Conservation (phyloP, 2,797 vertebrate genomes). For the Arrhamphus sclerolepis region DNA sequence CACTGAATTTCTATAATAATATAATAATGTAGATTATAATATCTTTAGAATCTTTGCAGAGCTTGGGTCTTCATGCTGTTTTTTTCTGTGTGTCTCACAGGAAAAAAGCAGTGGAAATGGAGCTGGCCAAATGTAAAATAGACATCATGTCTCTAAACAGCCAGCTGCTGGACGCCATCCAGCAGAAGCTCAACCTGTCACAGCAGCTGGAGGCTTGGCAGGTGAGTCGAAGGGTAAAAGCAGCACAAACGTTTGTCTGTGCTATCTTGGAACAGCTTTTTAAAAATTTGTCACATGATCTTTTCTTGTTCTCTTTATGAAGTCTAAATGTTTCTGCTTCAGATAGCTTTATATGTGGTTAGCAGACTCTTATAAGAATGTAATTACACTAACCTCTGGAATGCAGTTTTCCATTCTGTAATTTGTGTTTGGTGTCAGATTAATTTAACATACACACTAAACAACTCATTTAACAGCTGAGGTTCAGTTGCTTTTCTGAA, state of each 20-base stretch:
- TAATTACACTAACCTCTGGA: neutral
- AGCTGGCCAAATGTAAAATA: slow-evolving; percentile 94
- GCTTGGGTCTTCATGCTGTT: neutral
- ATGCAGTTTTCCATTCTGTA: slow-evolving; percentile 1
- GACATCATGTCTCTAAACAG: slow-evolving; percentile 98
- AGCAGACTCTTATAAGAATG: slow-evolving; percentile 2
- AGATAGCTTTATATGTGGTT: neutral
- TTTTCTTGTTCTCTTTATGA: neutral
- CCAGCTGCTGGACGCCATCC: slow-evolving; percentile 96
- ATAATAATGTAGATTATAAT: too few species aligned
- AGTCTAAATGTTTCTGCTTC: neutral
- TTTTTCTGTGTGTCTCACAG: slow-evolving; percentile 69
- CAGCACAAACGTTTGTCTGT: neutral
- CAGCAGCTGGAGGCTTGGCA: slow-evolving; percentile 99
- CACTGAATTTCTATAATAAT: too few species aligned
- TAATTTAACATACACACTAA: slow-evolving; percentile 12
- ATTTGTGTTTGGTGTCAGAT: neutral
- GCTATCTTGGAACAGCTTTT: neutral
- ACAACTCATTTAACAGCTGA: slow-evolving; percentile 20
- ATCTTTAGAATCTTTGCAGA: too few species aligned
- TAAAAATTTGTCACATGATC: neutral
- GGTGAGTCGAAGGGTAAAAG: slow-evolving; percentile 77
- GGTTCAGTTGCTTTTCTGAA: slow-evolving; percentile 1
- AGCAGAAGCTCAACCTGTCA: slow-evolving; percentile 97
- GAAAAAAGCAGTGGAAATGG: slow-evolving; percentile 96